phyloP scores from a whole-genome alignment of 2,113 vertebrate genomes.

The Macrotus californicus region DNA sequence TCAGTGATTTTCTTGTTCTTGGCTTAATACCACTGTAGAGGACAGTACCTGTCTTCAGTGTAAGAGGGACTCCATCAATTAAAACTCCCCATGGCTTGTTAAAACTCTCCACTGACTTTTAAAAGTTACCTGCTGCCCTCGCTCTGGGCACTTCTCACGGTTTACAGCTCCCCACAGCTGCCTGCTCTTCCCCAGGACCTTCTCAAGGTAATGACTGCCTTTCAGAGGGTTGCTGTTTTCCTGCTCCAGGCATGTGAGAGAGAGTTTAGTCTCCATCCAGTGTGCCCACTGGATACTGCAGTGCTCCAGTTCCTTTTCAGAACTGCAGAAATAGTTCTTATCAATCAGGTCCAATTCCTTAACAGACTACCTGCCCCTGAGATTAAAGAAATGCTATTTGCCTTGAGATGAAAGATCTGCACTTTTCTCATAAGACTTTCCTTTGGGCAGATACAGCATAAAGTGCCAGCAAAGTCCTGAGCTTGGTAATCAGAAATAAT shows the following conservation, averaged over 20 bases:
- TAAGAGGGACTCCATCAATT: not conserved
- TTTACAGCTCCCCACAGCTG: not conserved
- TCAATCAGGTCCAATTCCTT: not conserved
- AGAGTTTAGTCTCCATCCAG: not conserved
- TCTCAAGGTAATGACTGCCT: not conserved
- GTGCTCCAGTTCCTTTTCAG: not conserved
- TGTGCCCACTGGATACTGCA: not conserved
- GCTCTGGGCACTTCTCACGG: slow-evolving; percentile 17
- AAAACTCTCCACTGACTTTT: slow-evolving; percentile 24
- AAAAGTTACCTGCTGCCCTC: slow-evolving; percentile 1
- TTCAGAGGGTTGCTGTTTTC: not conserved
- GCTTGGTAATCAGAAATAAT: not conserved
- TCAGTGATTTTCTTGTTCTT: not conserved
- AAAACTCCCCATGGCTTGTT: slow-evolving; percentile 18
- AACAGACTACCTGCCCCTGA: not conserved
- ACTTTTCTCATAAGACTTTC: not conserved
- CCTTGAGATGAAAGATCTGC: not conserved
- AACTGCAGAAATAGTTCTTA: not conserved
- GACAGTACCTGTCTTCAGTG: not conserved
- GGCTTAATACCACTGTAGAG: not conserved
- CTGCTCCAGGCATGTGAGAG: not conserved
- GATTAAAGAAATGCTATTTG: not conserved
- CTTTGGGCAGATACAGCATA: not conserved
- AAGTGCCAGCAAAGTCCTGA: not conserved
- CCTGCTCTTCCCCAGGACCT: not conserved